phyloP scores from a whole-genome alignment of 1,140 invertebrate species.

The Neocloeon triangulifer region DNA sequence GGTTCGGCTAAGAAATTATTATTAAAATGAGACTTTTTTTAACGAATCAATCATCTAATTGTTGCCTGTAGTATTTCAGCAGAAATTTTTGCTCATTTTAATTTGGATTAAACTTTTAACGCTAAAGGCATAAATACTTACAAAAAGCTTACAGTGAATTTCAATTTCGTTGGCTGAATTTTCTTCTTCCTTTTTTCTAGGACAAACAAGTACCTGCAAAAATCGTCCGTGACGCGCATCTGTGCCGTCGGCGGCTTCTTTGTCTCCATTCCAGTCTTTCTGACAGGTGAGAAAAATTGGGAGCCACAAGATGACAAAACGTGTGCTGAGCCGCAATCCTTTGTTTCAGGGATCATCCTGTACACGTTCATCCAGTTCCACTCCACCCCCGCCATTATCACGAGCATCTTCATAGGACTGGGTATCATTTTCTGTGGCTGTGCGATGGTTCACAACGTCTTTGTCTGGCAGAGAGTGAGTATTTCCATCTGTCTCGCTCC shows the following conservation, averaged over 20 bases:
- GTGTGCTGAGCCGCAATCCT: no score
- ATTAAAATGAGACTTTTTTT: no score
- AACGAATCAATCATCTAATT: no score
- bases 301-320: no score
- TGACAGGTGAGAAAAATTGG: constrained; percentile 43
- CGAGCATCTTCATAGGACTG: constrained; percentile 65
- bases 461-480: constrained; percentile 75
- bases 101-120: no score
- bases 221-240: constrained; percentile 70
- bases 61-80: no score
- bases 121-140: no score
- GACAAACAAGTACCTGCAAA: constrained; percentile 72
- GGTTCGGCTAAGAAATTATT: no score
- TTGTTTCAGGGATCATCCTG: constrained; percentile 60
- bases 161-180: no score
- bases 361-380: constrained; percentile 85
- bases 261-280: constrained; percentile 78
- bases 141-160: no score
- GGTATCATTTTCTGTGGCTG: constrained; percentile 80
- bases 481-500: not conserved
- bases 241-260: constrained; percentile 82
- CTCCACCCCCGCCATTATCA: constrained; percentile 71
- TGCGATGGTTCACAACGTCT: constrained; percentile 82
- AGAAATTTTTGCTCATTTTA: no score
- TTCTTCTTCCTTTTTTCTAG: constrained; percentile 34